Base-by-base conservation (phyloP, 2,888 invertebrate genomes). In the Tenthredo distinguenda region DNA sequence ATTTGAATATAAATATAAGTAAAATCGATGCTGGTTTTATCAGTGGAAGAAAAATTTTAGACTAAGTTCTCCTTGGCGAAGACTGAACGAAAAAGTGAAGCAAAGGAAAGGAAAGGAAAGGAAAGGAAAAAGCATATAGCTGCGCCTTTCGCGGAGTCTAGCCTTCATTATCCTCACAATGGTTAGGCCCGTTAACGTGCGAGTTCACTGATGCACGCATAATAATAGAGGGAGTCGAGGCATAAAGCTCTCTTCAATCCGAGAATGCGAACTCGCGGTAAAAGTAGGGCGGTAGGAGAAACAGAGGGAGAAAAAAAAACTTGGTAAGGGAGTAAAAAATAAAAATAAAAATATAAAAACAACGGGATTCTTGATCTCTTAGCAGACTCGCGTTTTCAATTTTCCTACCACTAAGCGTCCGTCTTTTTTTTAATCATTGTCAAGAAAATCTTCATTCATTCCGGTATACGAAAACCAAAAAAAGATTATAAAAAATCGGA, bases 171-270 rank as follows among this genome's bases (percentile, higher is more conserved):
- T 91, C 89, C 86, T 88, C 88, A 90, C 90, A 91, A 90, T 91
- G 79, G 76, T 86, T 79, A 84, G 87, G 89, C 87, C 87, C 85
- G 82, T 86, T 40, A 62, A 68, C 68, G 58, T 55, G 62, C 86
- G 86, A 86, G 87, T 79, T 88, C 89, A 90, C 89, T 90, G 91
- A 91, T 92, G 91, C 91, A 91, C 91, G 91, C 92, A 90, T 91
- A 91, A 92, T 92, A 91, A 91, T 88, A 88, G 86, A 34, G 81
- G 88, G 90, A 90, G 89, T 90, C 86, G 86, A 71, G 88, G 89
- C 88, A 92, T 92, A 92, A 92, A 92, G 91, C 89, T 90, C 90
- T 90, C 90, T 90, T 91, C 90, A 90, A 92, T 91, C 89, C 89
- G 87, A 87, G 90, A 90, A 90, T 87, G 89, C 85, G 86, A 86